Conservation (phyloP, 1,140 invertebrate species). For the Maniola jurtina region DNA sequence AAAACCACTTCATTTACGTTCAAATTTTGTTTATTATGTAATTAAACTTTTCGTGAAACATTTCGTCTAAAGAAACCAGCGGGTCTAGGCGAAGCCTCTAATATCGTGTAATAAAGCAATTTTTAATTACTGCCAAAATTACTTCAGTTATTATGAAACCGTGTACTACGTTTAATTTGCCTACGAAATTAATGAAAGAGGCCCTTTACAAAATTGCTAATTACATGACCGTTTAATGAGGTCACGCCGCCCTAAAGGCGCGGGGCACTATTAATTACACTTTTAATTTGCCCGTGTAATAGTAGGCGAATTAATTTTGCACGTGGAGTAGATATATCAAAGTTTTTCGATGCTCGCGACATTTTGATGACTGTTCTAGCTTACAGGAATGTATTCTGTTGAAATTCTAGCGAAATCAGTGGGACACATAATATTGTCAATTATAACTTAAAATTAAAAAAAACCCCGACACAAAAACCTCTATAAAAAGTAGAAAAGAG, state of each 20-base stretch:
- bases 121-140: constrained; percentile 26
- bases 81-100: background rate
- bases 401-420: no score
- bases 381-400: no score
- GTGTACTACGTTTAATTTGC: constrained; percentile 38
- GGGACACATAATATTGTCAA: no score
- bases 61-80: background rate
- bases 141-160: constrained; percentile 30
- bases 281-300: constrained; percentile 51
- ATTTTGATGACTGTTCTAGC: no score
- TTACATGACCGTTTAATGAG: constrained; percentile 61
- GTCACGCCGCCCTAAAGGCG: constrained; percentile 39
- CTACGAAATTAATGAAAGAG: constrained; percentile 57
- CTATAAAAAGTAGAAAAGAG: no score
- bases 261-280: constrained; percentile 46
- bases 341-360: no score
- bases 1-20: no score
- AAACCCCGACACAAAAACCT: no score
- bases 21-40: no score
- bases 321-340: background rate
- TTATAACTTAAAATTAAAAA: no score
- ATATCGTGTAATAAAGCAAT: constrained; percentile 4
- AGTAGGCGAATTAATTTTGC: constrained; percentile 4
- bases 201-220: constrained; percentile 63
- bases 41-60: no score